Evolutionary conservation across 2,888 invertebrate genomes (phyloP).

Genomic region (Callimorpha dominula): DNA sequence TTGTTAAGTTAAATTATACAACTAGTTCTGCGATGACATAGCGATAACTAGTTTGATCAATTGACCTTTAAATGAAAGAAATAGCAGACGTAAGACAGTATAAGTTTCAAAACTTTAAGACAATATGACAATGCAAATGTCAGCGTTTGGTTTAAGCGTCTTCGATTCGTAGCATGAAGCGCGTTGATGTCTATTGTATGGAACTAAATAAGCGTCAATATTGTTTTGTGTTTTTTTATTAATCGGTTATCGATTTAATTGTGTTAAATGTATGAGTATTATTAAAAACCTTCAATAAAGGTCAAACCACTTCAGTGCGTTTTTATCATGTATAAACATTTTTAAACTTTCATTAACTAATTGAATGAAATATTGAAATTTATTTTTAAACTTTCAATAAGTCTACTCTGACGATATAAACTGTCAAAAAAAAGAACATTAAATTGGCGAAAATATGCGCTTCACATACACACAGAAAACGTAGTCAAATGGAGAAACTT

Average conservation of each 20-base stretch:
- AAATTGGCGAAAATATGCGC: neutral
- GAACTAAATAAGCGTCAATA: conserved; percentile 13
- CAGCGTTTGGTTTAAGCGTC: conserved; percentile 15
- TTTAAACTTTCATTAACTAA: neutral
- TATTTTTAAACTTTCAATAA: neutral
- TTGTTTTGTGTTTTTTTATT: neutral
- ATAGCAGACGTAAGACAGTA: conserved; percentile 10
- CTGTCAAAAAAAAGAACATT: neutral
- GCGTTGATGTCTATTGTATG: conserved; percentile 80
- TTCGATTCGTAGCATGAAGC: conserved; percentile 43
- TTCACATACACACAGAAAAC: neutral
- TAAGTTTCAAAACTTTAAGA: neutral
- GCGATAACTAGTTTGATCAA: conserved; percentile 27
- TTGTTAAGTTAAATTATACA: conserved; percentile 41
- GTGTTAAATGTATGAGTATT: too few species aligned
- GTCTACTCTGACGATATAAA: neutral
- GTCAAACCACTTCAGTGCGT: neutral
- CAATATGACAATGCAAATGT: conserved; percentile 15
- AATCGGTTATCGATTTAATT: neutral
- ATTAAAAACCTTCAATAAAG: neutral
- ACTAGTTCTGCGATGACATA: conserved; percentile 62
- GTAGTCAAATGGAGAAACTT: neutral
- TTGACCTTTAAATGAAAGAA: conserved; percentile 19
- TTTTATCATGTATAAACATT: neutral
- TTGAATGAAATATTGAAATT: neutral